Evolutionary conservation across 2,113 vertebrate genomes (phyloP).

Genomic region (Dromaius novaehollandiae): DNA sequence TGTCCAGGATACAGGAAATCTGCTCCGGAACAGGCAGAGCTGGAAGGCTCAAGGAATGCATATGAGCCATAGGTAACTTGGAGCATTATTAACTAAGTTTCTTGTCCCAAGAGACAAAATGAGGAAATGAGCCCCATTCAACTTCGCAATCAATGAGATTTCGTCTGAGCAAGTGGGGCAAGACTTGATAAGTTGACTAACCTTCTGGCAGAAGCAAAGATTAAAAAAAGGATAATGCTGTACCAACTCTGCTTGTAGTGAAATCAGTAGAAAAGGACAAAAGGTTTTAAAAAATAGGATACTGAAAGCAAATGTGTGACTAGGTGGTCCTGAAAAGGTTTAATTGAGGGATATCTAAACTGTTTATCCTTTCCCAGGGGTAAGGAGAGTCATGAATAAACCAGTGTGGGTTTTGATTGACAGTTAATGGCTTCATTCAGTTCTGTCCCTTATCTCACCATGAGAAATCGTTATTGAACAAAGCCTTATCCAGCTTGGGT

Average conservation of each 20-base stretch:
- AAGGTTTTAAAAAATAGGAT: not conserved
- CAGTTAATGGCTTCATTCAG: constrained; percentile 11
- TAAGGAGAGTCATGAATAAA: constrained; percentile 1
- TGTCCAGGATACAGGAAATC: constrained; percentile 46
- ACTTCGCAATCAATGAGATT: not conserved
- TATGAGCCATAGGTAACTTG: not conserved
- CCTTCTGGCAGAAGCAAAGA: constrained; percentile 9
- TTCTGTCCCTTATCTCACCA: constrained; percentile 6
- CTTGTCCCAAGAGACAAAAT: constrained; percentile 18
- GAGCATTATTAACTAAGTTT: not conserved
- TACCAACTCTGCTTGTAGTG: not conserved
- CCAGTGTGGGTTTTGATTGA: not conserved
- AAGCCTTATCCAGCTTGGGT: not conserved
- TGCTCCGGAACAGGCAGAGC: not conserved
- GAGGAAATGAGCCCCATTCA: constrained; percentile 49
- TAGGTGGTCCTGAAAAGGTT: constrained; percentile 23
- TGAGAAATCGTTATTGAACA: constrained; percentile 8
- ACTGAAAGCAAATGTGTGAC: not conserved
- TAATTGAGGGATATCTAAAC: constrained; percentile 6
- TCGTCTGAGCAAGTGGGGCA: not conserved
- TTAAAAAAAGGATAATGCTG: not conserved
- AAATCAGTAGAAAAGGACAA: not conserved
- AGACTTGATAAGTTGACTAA: not conserved
- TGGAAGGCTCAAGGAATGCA: not conserved
- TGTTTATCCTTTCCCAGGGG: constrained; percentile 39